Evolutionary conservation across 1,140 invertebrate genomes (phyloP).

Genomic region (Drosophila carrolli): DNA sequence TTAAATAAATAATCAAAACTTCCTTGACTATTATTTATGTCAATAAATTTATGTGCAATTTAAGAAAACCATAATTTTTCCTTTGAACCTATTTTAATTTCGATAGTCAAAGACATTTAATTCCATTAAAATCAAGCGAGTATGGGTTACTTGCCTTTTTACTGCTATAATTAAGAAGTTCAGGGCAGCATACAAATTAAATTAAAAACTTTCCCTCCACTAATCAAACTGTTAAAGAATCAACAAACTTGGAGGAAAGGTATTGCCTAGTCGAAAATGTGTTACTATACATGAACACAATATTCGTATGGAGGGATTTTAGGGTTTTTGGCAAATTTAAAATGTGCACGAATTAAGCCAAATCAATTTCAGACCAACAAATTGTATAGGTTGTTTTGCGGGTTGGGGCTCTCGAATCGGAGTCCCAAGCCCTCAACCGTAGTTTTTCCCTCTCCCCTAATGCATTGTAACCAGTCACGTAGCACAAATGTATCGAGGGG

Average conservation of each 20-base stretch:
- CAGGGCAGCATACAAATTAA: conserved; percentile 22
- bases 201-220: conserved; percentile 30
- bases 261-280: conserved; percentile 26
- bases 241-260: conserved; percentile 10
- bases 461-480: conserved; percentile 72
- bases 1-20: no score
- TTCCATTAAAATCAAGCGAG: not conserved
- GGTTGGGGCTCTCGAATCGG: conserved; percentile 35
- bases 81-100: no score
- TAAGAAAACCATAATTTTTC: no score
- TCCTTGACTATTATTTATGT: no score
- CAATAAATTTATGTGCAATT: no score
- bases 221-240: conserved; percentile 31
- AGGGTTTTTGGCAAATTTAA: conserved; percentile 59
- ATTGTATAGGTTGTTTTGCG: conserved; percentile 62
- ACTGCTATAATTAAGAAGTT: conserved; percentile 24
- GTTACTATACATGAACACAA: conserved; percentile 26
- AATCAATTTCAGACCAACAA: conserved; percentile 73
- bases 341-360: conserved; percentile 76
- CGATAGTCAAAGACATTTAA: not conserved
- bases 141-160: conserved; percentile 14
- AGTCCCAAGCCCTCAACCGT: conserved; percentile 31
- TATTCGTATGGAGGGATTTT: conserved; percentile 4
- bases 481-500: conserved; percentile 79
- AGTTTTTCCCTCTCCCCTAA: conserved; percentile 16